Evolutionary conservation across 2,888 invertebrate genomes (phyloP), one percentile per base, ranked within the genome.

Genomic region (Pyrrhia umbra): DNA sequence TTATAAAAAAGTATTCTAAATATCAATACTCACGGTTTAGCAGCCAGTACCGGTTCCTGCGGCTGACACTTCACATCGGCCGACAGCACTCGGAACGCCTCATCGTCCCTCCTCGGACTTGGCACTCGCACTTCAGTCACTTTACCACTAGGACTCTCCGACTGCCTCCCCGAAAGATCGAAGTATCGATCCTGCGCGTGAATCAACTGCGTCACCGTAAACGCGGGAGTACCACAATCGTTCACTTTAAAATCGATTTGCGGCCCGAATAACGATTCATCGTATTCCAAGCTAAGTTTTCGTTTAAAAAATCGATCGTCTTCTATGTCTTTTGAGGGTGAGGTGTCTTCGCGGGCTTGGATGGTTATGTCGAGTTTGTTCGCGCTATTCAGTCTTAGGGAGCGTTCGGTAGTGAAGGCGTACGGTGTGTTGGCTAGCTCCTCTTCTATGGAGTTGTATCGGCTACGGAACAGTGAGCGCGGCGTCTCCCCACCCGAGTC

Each of bases 341-440:
- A 91, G 0, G 77, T 71, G 3, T 73, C 69, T 55, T 87, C 88
- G 18, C 86, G 79, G 20, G 88, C 77, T 37, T 91, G 85, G 5
- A 93, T 92, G 0, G 92, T 92, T 0, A 94, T 92, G 54, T 94
- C 93, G 47, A 94, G 67, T 13, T 89, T 77, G 75, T 77, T 86
- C 13, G 84, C 81, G 65, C 81, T 85, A 80, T 85, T 85, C 0
- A 87, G 70, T 6, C 88, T 84, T 0, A 88, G 75, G 16, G 91
- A 84, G 37, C 92, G 90, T 2, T 91, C 90, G 0, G 91, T 89
- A 0, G 92, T 90, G 87, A 95, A 95, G 60, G 95, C 95, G 83
- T 95, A 95, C 20, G 95, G 95, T 52, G 95, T 95, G 71, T 95
- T 95, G 0, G 95, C 95, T 0, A 95, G 81, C 27, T 95, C 95